Evolutionary conservation across 1,140 invertebrate species (phyloP), one percentile per base, ranked within the genome.

Genomic region (Frieseomelitta varia): DNA sequence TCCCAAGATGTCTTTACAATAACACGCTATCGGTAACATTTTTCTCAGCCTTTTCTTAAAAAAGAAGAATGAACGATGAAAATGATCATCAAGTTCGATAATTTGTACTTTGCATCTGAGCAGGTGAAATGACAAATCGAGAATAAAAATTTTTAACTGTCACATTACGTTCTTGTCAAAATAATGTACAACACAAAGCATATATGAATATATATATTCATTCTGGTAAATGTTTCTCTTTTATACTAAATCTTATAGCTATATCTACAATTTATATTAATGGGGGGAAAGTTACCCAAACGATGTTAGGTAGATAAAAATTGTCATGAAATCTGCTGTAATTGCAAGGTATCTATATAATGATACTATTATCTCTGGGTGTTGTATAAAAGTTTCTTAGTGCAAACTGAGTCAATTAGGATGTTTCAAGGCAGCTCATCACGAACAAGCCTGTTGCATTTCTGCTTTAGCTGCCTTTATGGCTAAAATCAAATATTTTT

Each of bases 401-500:
- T 82, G 81, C 81, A 90, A 71, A 53, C 88, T 55, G 69, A 85
- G 63, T 76, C 67, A 85, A 56, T 58, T 61, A 73, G 47, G 19
- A 68, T 75, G 30, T n/a, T 75, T 86, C 56, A 87, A 58, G n/a
- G 47, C 63, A 83, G 74, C 91, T 90, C 93, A 96, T 96, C 96
- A 97, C 95, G 96, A 96, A 92, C 96, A 96, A 10, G 96, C 96
- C 79, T 95, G 94, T 85, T 95, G 94, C 91, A 96, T 96, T 91
- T 96, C 95, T 81, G 95, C 95, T 89, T 97, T 97, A 30, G 96
- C 96, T 90, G 96, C 96, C 93, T 97, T 97, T 86, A 96, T 94
- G 86, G 96, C 96, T 97, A 94, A 81, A 96, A 96, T 77, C 84
- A 63, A 77, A 89, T 69, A 58, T 72, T 55, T 47, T 67, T 65